These are phyloP conservation scores for Holacanthella duospinosa DNA, from an alignment of 2,888 invertebrate species.

Conservation along the genomic window DNA sequence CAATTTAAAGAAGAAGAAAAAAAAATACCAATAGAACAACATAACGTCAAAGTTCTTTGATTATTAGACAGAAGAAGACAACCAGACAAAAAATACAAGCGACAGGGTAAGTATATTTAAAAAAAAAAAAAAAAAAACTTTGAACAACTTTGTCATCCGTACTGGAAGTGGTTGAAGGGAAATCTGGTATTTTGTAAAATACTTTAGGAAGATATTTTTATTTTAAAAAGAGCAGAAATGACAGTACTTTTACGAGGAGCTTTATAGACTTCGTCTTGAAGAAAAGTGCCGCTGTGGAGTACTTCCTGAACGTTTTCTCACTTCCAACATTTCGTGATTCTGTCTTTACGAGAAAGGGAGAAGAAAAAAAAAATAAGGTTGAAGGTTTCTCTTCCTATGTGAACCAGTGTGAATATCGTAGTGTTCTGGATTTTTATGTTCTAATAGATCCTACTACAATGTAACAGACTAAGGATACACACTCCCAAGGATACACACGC, in stretches of 20 bases:
- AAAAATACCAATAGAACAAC: no score
- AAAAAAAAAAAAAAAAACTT: no score
- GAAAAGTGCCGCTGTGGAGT: background rate
- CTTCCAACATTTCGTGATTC: background rate
- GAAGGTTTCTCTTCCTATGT: no score
- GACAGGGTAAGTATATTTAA: no score
- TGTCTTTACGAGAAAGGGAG: background rate
- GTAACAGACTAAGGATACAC: no score
- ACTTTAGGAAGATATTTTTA: conserved; percentile 25
- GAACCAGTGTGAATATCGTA: background rate
- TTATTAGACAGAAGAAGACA: no score
- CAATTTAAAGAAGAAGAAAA: no score
- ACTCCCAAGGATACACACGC: background rate
- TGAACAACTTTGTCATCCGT: no score
- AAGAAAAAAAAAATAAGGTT: no score
- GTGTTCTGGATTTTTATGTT: conserved; percentile 4
- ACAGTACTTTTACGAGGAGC: conserved; percentile 27
- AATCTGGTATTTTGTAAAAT: background rate
- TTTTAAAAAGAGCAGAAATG: conserved; percentile 19
- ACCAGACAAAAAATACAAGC: no score
- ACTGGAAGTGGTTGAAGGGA: no score
- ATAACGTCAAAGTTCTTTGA: no score
- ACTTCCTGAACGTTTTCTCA: background rate
- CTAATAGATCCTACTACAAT: conserved; percentile 1
- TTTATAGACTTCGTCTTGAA: conserved; percentile 17